Evolutionary conservation across 2,888 invertebrate genomes (phyloP).

Genomic region (Cephus spinipes): DNA sequence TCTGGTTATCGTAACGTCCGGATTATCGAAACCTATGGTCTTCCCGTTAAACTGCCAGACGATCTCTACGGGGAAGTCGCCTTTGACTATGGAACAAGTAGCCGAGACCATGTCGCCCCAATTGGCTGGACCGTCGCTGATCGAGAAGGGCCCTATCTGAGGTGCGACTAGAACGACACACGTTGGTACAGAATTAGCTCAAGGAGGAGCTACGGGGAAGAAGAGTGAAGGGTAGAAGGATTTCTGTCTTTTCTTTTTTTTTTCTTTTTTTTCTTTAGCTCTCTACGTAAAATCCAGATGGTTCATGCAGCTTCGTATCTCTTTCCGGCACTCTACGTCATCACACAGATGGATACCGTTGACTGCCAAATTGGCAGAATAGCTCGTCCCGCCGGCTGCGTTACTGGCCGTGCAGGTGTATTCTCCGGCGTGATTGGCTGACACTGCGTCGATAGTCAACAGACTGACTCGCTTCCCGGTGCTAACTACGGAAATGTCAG

Average conservation of each 20-base stretch:
- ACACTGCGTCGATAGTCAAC: conserved; percentile 75
- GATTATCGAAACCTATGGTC: conserved; percentile 42
- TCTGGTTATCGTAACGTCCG: conserved; percentile 68
- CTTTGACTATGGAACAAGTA: conserved; percentile 81
- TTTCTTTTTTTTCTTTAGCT: neutral
- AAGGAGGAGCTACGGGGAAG: no score
- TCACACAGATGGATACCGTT: conserved; percentile 68
- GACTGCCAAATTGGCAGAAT: conserved; percentile 74
- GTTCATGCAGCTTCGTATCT: neutral
- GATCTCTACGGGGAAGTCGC: conserved; percentile 83
- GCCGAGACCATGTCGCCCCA: conserved; percentile 66
- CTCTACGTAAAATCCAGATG: neutral
- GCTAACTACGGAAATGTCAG: conserved; percentile 65
- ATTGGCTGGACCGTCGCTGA: conserved; percentile 64
- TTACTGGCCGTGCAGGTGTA: conserved; percentile 77
- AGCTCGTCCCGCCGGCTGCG: conserved; percentile 73
- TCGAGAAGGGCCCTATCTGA: conserved; percentile 65
- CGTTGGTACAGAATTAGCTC: neutral
- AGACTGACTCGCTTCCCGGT: conserved; percentile 69
- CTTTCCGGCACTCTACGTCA: no score
- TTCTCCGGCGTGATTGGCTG: conserved; percentile 75
- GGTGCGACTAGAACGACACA: conserved; percentile 66
- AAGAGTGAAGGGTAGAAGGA: neutral
- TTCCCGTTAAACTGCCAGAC: conserved; percentile 78
- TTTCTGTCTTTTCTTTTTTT: neutral